Percentiles rank a stretch among this genome's conserved stretches.
These are phyloP conservation scores for Aphrocallistes beatrix DNA, from an alignment of 37 sponge, comb jelly and placozoan genomes.

Conservation along the genomic window DNA sequence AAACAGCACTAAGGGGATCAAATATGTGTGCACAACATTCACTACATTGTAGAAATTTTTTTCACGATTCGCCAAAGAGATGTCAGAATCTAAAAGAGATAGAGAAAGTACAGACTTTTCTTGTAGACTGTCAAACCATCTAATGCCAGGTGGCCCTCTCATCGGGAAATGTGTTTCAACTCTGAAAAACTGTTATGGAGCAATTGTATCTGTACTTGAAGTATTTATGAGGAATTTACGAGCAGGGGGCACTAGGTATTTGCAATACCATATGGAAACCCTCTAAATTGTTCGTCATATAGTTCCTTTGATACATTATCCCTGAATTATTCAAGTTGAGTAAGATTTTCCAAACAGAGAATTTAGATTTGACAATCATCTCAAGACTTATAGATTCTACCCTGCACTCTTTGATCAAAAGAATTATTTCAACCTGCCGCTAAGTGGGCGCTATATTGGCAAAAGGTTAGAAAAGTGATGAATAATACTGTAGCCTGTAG, in stretches of 20 bases:
- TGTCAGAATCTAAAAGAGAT: slow-evolving; percentile 7
- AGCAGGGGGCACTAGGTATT: neutral
- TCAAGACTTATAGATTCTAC: slow-evolving; percentile 24
- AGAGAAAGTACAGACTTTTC: neutral
- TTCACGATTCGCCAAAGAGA: neutral
- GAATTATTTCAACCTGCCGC: too few relatives aligned
- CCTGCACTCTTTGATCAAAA: too few relatives aligned
- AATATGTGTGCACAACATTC: slow-evolving; percentile 9
- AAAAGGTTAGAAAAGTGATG: too few relatives aligned
- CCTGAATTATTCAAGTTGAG: slow-evolving; percentile 20
- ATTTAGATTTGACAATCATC: slow-evolving; percentile 23
- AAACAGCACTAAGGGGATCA: neutral
- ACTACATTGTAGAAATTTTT: neutral
- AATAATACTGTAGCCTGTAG: too few relatives aligned
- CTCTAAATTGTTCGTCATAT: slow-evolving; percentile 16
- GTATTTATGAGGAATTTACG: slow-evolving; percentile 17
- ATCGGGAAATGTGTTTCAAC: neutral
- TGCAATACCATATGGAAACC: neutral
- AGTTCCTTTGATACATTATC: neutral
- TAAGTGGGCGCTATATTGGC: too few relatives aligned
- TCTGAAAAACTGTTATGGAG: slow-evolving; percentile 11
- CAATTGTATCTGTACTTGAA: slow-evolving; percentile 14
- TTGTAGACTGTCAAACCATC: slow-evolving; percentile 11
- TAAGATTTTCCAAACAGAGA: neutral
- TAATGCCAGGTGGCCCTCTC: neutral